These are phyloP conservation scores for Tylochromis polylepis DNA, from an alignment of 2,113 vertebrate genomes.

Conservation along the genomic window DNA sequence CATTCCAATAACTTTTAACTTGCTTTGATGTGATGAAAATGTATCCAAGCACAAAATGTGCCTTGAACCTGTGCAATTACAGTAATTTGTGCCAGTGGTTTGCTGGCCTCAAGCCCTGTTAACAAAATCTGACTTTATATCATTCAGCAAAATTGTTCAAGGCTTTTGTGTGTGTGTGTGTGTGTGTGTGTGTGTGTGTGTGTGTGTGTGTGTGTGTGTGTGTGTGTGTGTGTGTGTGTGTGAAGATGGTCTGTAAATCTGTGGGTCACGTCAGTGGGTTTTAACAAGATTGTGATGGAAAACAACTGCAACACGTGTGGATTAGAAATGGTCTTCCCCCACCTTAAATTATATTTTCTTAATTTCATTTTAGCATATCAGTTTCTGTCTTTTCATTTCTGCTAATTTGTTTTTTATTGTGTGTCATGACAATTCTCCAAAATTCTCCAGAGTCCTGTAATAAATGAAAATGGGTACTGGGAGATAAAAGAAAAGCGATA, in stretches of 20 bases:
- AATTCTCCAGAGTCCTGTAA: neutral
- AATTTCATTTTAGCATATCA: neutral
- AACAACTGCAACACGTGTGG: neutral
- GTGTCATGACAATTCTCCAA: neutral
- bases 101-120: neutral
- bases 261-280: neutral
- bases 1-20: neutral
- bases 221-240: neutral
- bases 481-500: neutral
- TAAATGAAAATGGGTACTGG: neutral
- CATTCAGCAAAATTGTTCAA: neutral
- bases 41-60: neutral
- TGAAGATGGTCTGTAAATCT: neutral
- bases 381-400: neutral
- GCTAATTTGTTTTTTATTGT: neutral
- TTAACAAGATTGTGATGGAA: neutral
- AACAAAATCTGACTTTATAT: neutral
- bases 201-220: neutral
- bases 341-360: neutral
- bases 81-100: neutral
- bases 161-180: neutral
- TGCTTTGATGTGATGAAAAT: neutral
- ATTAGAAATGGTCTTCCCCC: neutral
- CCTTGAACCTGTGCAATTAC: neutral
- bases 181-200: neutral